Conservation (phyloP, 2,797 vertebrate species). For the Linurgus olivaceus region DNA sequence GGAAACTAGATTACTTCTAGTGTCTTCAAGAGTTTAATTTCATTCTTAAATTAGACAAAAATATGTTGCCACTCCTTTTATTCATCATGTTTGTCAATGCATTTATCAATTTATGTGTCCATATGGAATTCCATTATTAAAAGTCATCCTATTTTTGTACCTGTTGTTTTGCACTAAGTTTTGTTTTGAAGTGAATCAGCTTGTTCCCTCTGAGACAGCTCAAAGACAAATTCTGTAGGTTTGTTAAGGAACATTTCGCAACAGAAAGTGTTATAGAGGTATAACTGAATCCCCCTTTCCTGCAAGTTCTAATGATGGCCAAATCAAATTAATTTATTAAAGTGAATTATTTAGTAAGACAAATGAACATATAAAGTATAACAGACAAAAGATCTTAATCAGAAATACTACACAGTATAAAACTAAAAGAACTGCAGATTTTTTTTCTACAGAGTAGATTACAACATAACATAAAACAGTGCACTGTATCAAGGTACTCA, state of each 20-base stretch:
- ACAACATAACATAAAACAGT: not conserved
- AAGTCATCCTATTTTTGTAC: not conserved
- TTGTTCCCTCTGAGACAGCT: not conserved
- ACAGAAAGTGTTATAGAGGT: not conserved
- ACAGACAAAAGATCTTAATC: not conserved
- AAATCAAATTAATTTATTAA: not conserved
- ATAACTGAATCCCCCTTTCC: not conserved
- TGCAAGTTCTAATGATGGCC: not conserved
- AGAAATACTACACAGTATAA: not conserved
- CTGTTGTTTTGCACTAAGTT: not conserved
- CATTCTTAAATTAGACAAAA: not conserved
- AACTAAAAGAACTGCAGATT: not conserved
- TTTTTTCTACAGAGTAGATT: not conserved
- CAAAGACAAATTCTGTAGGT: not conserved
- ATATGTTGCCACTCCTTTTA: not conserved
- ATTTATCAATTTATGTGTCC: no score
- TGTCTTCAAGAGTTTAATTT: not conserved
- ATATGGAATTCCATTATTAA: not conserved
- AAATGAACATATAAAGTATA: not conserved
- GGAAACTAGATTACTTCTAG: not conserved
- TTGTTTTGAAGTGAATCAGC: rapidly evolving
- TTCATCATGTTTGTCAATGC: not conserved
- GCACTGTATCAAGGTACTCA: not conserved
- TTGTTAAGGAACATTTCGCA: not conserved
- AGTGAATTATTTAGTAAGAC: not conserved